A percentile compares a stretch with the other conserved stretches of the same genome.
Conservation (phyloP, 2,888 invertebrate genomes). For the Dilophus febrilis region DNA sequence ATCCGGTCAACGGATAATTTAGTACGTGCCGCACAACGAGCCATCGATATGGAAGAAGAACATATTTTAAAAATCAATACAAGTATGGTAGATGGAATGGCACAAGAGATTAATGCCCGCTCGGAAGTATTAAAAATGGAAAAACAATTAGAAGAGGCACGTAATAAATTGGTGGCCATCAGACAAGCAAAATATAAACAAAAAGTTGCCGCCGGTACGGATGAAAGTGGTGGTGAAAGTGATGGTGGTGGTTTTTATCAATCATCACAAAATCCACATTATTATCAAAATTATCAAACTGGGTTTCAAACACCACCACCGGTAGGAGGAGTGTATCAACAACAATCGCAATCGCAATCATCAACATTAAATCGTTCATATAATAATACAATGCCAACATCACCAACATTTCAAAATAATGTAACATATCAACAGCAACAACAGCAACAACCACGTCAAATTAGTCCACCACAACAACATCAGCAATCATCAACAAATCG, state of each 20-base stretch:
- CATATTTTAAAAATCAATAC: constrained; percentile 77
- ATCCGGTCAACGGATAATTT: constrained; percentile 95
- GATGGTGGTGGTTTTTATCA: constrained; percentile 6
- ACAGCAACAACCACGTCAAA: constrained; percentile 7
- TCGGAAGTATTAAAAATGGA: constrained; percentile 89
- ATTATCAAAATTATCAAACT: constrained; percentile 18
- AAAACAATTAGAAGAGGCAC: constrained; percentile 80
- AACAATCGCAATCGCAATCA: constrained; percentile 6
- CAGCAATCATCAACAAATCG: constrained; percentile 23
- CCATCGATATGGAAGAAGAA: constrained; percentile 83
- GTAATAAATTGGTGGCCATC: constrained; percentile 76
- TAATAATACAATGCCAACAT: constrained; percentile 10
- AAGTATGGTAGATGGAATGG: constrained; percentile 91
- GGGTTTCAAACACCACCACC: constrained; percentile 14
- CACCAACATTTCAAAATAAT: constrained; percentile 15
- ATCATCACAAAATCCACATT: neutral
- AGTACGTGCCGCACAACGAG: constrained; percentile 84
- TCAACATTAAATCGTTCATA: constrained; percentile 16
- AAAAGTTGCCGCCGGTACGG: constrained; percentile 39
- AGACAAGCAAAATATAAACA: constrained; percentile 82
- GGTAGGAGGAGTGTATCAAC: constrained; percentile 22
- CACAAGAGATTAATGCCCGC: constrained; percentile 84
- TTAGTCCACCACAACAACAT: constrained; percentile 18
- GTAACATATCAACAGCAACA: constrained; percentile 7
- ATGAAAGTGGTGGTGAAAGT: constrained; percentile 40